phyloP scores from a whole-genome alignment of 2,888 invertebrate species.

The Lordiphosa andalusiaca region DNA sequence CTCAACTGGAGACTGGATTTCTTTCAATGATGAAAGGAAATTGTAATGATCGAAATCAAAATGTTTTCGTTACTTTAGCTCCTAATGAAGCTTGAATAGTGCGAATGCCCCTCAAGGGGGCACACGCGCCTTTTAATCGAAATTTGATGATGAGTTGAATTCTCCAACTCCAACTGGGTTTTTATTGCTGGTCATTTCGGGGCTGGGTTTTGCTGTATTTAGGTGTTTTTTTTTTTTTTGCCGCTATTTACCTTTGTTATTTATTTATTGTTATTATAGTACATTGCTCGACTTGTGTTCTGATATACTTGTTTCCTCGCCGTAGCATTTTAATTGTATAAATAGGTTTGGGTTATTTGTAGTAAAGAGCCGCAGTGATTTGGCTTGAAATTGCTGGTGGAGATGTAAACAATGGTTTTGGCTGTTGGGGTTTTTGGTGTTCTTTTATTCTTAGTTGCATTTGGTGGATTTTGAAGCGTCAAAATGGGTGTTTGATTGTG shows the following conservation, averaged over 20 bases:
- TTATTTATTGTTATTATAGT: slow-evolving; percentile 72
- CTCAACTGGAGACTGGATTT: slow-evolving; percentile 31
- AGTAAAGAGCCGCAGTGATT: slow-evolving; percentile 42
- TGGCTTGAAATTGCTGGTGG: slow-evolving; percentile 53
- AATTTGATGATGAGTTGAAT: slow-evolving; percentile 71
- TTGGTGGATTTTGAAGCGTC: too few relatives aligned
- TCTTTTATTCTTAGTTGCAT: too few relatives aligned
- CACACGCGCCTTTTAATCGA: slow-evolving; percentile 71
- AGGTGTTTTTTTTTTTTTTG: slow-evolving; percentile 13
- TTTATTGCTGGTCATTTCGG: slow-evolving; percentile 57
- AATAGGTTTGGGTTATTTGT: slow-evolving; percentile 47
- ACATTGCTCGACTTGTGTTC: slow-evolving; percentile 55
- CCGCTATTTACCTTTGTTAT: slow-evolving; percentile 71
- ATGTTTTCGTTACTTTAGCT: slow-evolving; percentile 73
- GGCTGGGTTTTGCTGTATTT: slow-evolving; percentile 15
- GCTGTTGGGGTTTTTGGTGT: background rate
- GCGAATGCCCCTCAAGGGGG: slow-evolving; percentile 60
- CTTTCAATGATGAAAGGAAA: slow-evolving; percentile 59
- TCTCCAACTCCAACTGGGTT: slow-evolving; percentile 32
- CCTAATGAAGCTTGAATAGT: slow-evolving; percentile 75
- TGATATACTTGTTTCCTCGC: slow-evolving; percentile 27
- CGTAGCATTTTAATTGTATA: slow-evolving; percentile 50
- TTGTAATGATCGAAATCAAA: slow-evolving; percentile 74
- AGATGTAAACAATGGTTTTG: background rate
- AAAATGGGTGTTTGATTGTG: too few relatives aligned